Base-by-base conservation (phyloP, 2,888 invertebrate genomes). In the Oscheius sp. region DNA sequence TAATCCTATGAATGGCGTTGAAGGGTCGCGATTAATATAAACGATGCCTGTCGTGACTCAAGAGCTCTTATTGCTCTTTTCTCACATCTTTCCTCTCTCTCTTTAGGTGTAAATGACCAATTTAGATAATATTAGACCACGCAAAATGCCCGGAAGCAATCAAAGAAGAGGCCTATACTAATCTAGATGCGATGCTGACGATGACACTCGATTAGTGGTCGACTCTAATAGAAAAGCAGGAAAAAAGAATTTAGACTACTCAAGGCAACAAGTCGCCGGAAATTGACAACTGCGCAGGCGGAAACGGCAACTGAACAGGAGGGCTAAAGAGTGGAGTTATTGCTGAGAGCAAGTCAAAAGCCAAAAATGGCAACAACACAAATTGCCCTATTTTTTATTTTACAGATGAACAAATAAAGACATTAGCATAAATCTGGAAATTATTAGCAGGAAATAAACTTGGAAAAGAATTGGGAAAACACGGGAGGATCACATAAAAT, bases 1-100 rank as follows among this genome's bases (percentile, higher is more conserved):
- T 66, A 66, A 66, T 66, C 66, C 66, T 35, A 66, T 66, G 66
- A 66, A 66, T 66, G 66, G 66, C 66, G 66, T 66, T 66, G 66
- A 66, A 52, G 66, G 66, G 52, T 66, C 66, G 52, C 66, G 66
- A 66, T 66, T 66, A 66, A 52, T 66, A 66, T 66, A 66, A 66
- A 66, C 66, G 52, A 66, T 66, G 66, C 52, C 46, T 52, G 66
- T 61, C 41, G 27, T 52, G 18, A 29, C 23, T 25, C 29, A n/a
- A 6, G 52, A 49, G 61, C 35, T 35, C 35, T 35, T 35, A 35
- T 35, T 29, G 45, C 61, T 61, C 55, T 55, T 25, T 55, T 43
- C 43, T 45, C 21, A 21, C 9, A 16, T 35, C 61, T 16, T 21
- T 18, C 25, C 25, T 13, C 49, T 49, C 3, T 13, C 13, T 35